Evolutionary conservation across 2,797 vertebrate species (phyloP), one percentile per base, ranked within the genome.

Genomic region (Sandelia bainsii): DNA sequence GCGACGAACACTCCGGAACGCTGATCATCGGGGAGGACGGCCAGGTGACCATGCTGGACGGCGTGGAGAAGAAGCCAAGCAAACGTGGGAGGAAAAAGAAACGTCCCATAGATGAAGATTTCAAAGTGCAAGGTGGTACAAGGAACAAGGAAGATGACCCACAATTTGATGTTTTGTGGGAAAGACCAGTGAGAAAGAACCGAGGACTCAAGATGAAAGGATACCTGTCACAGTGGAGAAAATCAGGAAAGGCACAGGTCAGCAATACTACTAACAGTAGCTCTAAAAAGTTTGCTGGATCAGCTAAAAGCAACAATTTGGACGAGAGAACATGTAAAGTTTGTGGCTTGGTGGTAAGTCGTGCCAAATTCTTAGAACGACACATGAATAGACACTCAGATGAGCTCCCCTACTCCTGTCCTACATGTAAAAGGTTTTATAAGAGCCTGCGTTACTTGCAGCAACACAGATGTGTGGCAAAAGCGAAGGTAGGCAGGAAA

Each of bases 181-280:
- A 90, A 20, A 78, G 92, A 45, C 91, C 92, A 0, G 90, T 92
- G 20, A 72, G 92, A 44, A 91, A 90, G 77, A 93, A 93, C 75
- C 81, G 92, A 0, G 92, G 92, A 0, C 89, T 93, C 11, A 93
- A 93, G 80, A 93, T 93, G 92, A 93, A 92, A 25, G 72, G 86
- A 1, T 92, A 91, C 34, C 73, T 93, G 54, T 91, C 91, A 0
- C 91, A 93, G 79, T 92, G 91, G 89, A 90, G 81, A 39, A 92
- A 84, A 67, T 66, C 89, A 0, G 84, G 82, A 49, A 89, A 86
- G 67, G 51, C 80, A 0, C 78, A 70, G 11, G 44, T 69, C 37
- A 11, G 53, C 3, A 70, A 23, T 2, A 8, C 68, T 2, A 7
- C 68, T 1, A 73, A 72, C 67, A 69, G 69, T 0, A 45, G 64